Percentiles rank a stretch among this genome's conserved stretches.
phyloP scores from a whole-genome alignment of 1,140 invertebrate genomes.

The Microplitis demolitor region DNA sequence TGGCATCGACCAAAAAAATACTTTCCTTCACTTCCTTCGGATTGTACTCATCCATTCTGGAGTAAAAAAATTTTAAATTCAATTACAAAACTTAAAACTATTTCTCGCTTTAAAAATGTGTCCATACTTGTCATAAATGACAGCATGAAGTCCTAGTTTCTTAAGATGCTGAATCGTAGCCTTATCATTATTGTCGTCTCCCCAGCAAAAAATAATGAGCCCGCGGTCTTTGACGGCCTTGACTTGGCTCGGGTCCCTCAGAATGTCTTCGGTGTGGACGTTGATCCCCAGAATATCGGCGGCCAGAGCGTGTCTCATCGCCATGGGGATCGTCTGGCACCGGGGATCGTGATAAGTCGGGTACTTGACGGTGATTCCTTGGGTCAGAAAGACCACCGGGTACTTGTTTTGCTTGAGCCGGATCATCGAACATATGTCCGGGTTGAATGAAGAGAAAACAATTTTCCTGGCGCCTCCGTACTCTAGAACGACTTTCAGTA shows the following conservation, averaged over 20 bases:
- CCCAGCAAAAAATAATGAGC: slow-evolving; percentile 93
- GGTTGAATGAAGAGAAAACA: slow-evolving; percentile 93
- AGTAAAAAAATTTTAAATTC: not conserved
- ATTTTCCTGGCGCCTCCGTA: slow-evolving; percentile 79
- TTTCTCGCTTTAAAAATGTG: not conserved
- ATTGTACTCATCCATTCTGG: slow-evolving; percentile 76
- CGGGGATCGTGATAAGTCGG: slow-evolving; percentile 82
- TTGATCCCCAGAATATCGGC: slow-evolving; percentile 86
- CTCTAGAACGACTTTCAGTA: slow-evolving; percentile 82
- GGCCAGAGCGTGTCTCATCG: slow-evolving; percentile 79
- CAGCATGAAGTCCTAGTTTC: slow-evolving; percentile 84
- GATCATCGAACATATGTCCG: slow-evolving; percentile 91
- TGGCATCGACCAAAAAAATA: slow-evolving; percentile 79
- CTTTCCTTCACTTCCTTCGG: slow-evolving; percentile 83
- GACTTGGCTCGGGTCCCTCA: slow-evolving; percentile 81
- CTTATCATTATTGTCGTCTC: slow-evolving; percentile 90
- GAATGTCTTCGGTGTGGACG: slow-evolving; percentile 88
- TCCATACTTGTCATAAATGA: slow-evolving; percentile 88
- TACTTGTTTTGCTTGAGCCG: slow-evolving; percentile 93
- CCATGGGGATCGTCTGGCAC: slow-evolving; percentile 79
- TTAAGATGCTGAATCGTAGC: slow-evolving; percentile 86
- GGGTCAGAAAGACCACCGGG: slow-evolving; percentile 91
- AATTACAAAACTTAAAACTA: not conserved
- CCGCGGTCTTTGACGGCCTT: slow-evolving; percentile 76
- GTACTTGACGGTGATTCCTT: slow-evolving; percentile 82